Evolutionary conservation across 92 coral and sea anemone genomes (phyloP).

Genomic region (Desmophyllum pertusum): DNA sequence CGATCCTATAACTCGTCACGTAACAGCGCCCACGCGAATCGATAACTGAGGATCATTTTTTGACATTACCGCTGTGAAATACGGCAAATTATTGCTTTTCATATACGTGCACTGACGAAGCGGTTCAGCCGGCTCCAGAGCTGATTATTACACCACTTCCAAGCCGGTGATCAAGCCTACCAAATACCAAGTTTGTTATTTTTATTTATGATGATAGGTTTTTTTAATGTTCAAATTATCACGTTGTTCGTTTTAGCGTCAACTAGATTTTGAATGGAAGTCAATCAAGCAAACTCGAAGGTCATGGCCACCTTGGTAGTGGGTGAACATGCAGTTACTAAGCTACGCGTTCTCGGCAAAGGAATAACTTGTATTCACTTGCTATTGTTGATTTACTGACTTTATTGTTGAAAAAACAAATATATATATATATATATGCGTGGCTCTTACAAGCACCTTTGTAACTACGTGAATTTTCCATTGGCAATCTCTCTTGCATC

Average conservation of each 20-base stretch:
- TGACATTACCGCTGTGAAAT: neutral
- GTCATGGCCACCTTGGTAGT: neutral
- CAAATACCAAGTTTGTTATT: conserved; percentile 38
- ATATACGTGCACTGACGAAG: neutral
- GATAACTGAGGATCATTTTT: neutral
- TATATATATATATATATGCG: neutral
- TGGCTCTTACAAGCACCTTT: neutral
- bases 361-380: conserved; percentile 12
- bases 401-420: neutral
- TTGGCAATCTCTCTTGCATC: too few relatives aligned
- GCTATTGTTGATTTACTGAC: neutral
- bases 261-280: neutral
- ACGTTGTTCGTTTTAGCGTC: neutral
- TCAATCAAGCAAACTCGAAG: neutral
- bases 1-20: neutral
- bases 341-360: conserved; percentile 21
- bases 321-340: conserved; percentile 13
- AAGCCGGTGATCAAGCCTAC: conserved; percentile 8
- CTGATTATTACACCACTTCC: neutral
- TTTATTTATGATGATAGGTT: neutral
- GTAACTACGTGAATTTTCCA: neutral
- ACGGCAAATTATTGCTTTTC: neutral
- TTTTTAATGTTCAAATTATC: neutral
- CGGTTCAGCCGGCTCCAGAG: neutral
- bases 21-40: neutral